Conservation (phyloP, 2,888 invertebrate genomes). For the Sesia apiformis region DNA sequence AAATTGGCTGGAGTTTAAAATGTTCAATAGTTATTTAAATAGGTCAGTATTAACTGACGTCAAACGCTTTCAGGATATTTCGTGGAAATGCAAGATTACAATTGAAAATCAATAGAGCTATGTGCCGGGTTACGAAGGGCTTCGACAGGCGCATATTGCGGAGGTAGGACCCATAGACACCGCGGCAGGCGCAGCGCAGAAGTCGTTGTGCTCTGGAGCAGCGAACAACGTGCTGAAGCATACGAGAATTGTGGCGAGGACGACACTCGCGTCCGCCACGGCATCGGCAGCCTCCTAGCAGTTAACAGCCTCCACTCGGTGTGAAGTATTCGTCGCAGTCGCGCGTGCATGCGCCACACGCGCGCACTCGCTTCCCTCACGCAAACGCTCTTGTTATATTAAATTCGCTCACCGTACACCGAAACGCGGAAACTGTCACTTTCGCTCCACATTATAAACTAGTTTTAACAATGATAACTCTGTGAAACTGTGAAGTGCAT, state of each 20-base stretch:
- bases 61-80: neutral
- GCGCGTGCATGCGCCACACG: conserved; percentile 25
- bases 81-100: neutral
- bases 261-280: conserved; percentile 32
- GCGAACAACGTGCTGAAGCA: conserved; percentile 3
- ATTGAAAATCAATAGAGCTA: neutral
- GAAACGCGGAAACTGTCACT: conserved; percentile 46
- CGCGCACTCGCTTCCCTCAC: conserved; percentile 12
- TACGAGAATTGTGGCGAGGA: conserved; percentile 4
- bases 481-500: conserved; percentile 40
- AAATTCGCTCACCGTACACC: conserved; percentile 19
- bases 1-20: too few species aligned
- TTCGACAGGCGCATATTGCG: neutral
- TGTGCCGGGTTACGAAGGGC: neutral
- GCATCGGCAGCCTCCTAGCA: conserved; percentile 12
- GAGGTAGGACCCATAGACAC: too few species aligned
- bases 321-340: conserved; percentile 42
- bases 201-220: neutral
- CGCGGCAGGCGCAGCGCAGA: too few species aligned
- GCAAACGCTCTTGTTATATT: neutral
- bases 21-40: too few species aligned
- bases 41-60: too few species aligned
- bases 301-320: conserved; percentile 24
- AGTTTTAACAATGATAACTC: conserved; percentile 38
- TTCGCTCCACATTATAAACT: conserved; percentile 37